Conservation (phyloP, 2,113 vertebrate genomes). For the Chaenogobius annularis region DNA sequence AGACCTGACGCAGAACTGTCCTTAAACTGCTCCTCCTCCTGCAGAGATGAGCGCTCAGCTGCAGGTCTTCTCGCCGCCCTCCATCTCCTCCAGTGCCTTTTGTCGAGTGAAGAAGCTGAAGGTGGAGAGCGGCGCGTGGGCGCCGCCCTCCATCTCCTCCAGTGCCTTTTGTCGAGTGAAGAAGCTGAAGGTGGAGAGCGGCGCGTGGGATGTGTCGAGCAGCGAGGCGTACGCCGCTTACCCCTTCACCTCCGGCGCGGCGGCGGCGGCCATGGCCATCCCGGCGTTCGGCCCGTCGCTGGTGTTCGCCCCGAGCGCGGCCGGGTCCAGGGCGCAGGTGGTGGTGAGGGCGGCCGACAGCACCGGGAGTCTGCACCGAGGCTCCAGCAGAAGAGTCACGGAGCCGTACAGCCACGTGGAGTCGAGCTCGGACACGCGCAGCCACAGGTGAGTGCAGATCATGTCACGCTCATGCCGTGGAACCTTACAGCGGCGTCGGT, state of each 20-base stretch:
- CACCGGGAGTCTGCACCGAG: conserved; percentile 84
- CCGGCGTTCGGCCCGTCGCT: conserved; percentile 85
- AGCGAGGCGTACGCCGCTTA: conserved; percentile 82
- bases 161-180: conserved; percentile 99
- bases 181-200: conserved; percentile 97
- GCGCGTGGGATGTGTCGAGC: conserved; percentile 92
- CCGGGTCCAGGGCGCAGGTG: conserved; percentile 86
- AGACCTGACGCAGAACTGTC: no score
- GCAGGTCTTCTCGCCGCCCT: conserved; percentile 96
- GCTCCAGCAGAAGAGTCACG: conserved; percentile 83
- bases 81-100: conserved; percentile 98
- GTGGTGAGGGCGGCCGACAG: conserved; percentile 94
- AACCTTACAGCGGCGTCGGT: no score
- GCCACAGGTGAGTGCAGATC: background rate
- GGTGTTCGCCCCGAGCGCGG: conserved; percentile 83
- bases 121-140: conserved; percentile 94
- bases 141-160: conserved; percentile 89
- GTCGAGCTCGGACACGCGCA: conserved; percentile 25
- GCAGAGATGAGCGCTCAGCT: conserved; percentile 97
- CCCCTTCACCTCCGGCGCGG: conserved; percentile 75
- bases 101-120: conserved; percentile 98
- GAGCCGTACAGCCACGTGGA: conserved; percentile 77
- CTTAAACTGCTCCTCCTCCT: conserved; percentile 14
- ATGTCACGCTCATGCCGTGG: no score
- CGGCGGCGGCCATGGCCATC: conserved; percentile 70